These are phyloP conservation scores for Mallotus villosus DNA, from an alignment of 2,797 vertebrate species.

Conservation along the genomic window DNA sequence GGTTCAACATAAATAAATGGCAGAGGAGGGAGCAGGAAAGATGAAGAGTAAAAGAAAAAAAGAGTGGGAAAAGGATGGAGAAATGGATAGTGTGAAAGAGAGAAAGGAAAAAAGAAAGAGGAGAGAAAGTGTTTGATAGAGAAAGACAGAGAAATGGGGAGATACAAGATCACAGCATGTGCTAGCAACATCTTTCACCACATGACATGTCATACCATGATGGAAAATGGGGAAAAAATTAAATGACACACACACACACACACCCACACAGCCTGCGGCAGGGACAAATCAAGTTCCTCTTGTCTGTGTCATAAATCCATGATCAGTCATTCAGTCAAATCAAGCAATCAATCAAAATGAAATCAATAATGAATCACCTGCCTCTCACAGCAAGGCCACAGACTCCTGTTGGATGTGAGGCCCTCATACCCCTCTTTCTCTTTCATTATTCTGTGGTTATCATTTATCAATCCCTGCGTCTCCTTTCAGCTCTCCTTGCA, in stretches of 20 bases:
- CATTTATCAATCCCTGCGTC: not conserved
- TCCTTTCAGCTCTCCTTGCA: not conserved
- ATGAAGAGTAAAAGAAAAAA: too few species aligned
- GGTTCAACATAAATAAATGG: too few species aligned
- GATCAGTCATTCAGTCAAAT: constrained; percentile 53
- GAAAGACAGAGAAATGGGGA: not conserved
- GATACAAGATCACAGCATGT: not conserved
- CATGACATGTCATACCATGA: constrained; percentile 23
- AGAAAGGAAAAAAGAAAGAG: not conserved
- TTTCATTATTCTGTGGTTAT: not conserved
- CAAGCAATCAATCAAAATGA: constrained; percentile 53
- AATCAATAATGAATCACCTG: constrained; percentile 60
- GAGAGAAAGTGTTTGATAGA: not conserved
- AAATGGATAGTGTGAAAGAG: not conserved
- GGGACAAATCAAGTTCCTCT: constrained; percentile 32
- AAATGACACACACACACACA: not conserved
- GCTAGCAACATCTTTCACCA: constrained; percentile 7
- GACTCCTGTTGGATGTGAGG: not conserved
- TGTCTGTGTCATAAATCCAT: constrained; percentile 53
- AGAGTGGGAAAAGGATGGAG: not conserved
- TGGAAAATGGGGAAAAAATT: constrained; percentile 19
- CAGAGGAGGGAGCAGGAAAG: too few species aligned
- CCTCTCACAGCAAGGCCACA: constrained; percentile 56
- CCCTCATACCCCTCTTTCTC: not conserved
- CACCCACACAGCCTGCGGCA: constrained; percentile 15